Conservation (phyloP, 2,888 invertebrate genomes). For the Aproaerema taeniolella region DNA sequence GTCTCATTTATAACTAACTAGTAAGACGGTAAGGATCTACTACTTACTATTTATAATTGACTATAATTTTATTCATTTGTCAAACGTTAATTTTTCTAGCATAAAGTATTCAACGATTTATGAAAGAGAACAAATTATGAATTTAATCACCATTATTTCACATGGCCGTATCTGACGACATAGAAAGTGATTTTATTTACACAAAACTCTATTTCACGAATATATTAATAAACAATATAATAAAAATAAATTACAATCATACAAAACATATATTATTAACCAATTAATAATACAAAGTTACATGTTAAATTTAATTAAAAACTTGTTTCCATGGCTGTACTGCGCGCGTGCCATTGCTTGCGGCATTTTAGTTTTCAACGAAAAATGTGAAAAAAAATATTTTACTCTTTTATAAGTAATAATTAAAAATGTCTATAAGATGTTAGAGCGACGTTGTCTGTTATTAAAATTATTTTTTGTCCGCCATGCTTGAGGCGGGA, state of each 20-base stretch:
- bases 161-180: no score
- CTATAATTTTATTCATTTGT: no score
- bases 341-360: slow-evolving; percentile 30
- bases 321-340: slow-evolving; percentile 28
- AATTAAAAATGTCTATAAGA: slow-evolving; percentile 27
- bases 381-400: slow-evolving; percentile 24
- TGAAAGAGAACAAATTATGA: no score
- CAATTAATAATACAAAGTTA: slow-evolving; percentile 12
- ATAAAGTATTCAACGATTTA: no score
- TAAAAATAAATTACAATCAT: background rate
- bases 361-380: slow-evolving; percentile 30
- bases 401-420: slow-evolving; percentile 21
- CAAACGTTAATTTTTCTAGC: no score
- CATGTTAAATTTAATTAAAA: slow-evolving; percentile 9
- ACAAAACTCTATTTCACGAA: no score
- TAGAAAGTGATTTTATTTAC: no score
- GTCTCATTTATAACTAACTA: no score
- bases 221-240: no score
- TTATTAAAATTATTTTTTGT: slow-evolving; percentile 17
- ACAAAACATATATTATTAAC: slow-evolving; percentile 5
- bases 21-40: no score
- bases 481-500: slow-evolving; percentile 23
- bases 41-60: no score
- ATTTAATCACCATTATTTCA: no score
- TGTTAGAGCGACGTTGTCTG: slow-evolving; percentile 20